phyloP scores from a whole-genome alignment of 2,113 vertebrate genomes.

The Mohoua ochrocephala region DNA sequence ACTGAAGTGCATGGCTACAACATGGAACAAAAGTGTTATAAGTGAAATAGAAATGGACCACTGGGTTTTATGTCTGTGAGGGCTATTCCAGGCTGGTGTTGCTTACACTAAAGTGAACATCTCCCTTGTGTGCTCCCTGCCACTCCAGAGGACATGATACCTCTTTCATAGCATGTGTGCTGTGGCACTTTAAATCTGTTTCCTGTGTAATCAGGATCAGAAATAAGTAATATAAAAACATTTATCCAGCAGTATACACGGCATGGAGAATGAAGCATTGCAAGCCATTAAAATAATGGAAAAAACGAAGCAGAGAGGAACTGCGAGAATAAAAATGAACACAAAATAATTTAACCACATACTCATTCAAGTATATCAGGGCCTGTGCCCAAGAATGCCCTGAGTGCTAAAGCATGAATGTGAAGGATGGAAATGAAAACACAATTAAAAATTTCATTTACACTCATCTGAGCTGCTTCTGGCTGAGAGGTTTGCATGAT shows the following conservation, averaged over 20 bases:
- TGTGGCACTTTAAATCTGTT: background rate
- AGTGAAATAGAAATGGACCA: background rate
- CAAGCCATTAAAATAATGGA: background rate
- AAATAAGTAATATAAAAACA: background rate
- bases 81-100: background rate
- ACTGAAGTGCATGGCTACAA: background rate
- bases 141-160: background rate
- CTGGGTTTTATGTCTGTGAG: background rate
- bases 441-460: background rate
- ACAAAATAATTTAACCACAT: background rate
- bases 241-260: background rate
- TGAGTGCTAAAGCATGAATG: background rate
- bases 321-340: background rate
- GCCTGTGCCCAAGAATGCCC: background rate
- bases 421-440: background rate
- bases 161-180: background rate
- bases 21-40: background rate
- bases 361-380: background rate
- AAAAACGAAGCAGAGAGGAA: background rate
- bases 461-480: background rate
- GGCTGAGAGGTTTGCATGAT: background rate
- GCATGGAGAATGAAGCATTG: background rate
- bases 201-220: fast-evolving
- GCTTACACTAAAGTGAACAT: background rate
- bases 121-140: background rate